phyloP scores from a whole-genome alignment of 2,797 vertebrate genomes.

The Tarsius wallacei region DNA sequence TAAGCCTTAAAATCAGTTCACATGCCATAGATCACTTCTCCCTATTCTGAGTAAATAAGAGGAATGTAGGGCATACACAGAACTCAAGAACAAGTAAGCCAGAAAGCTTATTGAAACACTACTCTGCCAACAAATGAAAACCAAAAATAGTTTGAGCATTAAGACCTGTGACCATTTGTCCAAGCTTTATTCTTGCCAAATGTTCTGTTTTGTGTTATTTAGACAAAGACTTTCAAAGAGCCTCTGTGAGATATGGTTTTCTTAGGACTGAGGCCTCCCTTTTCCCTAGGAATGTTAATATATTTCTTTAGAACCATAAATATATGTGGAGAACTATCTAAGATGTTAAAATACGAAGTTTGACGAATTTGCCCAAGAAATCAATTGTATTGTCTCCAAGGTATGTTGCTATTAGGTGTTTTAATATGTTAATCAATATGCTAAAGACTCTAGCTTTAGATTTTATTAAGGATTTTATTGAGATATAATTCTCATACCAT shows the following conservation, averaged over 20 bases:
- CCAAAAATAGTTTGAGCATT: not conserved
- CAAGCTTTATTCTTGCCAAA: not conserved
- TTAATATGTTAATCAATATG: not conserved
- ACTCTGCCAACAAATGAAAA: not conserved
- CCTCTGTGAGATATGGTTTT: not conserved
- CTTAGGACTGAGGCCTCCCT: not conserved
- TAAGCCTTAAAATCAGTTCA: not conserved
- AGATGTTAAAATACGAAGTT: not conserved
- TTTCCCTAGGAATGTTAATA: not conserved
- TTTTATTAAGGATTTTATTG: not conserved
- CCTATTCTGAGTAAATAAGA: not conserved
- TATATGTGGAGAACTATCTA: not conserved
- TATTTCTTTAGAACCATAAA: not conserved
- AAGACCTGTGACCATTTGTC: not conserved
- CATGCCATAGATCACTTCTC: not conserved
- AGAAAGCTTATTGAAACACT: not conserved
- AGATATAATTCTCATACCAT: constrained; percentile 28
- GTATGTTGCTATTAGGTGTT: not conserved
- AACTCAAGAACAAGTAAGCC: not conserved
- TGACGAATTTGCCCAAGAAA: not conserved
- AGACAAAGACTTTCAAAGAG: constrained; percentile 18
- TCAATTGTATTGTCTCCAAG: not conserved
- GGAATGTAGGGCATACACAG: not conserved
- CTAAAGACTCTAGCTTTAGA: not conserved
- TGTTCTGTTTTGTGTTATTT: constrained; percentile 38